Evolutionary conservation across 53 echinoderm and acorn worm species (phyloP), one percentile per base, ranked within the genome.

Genomic region (Mesocentrotus franciscanus): DNA sequence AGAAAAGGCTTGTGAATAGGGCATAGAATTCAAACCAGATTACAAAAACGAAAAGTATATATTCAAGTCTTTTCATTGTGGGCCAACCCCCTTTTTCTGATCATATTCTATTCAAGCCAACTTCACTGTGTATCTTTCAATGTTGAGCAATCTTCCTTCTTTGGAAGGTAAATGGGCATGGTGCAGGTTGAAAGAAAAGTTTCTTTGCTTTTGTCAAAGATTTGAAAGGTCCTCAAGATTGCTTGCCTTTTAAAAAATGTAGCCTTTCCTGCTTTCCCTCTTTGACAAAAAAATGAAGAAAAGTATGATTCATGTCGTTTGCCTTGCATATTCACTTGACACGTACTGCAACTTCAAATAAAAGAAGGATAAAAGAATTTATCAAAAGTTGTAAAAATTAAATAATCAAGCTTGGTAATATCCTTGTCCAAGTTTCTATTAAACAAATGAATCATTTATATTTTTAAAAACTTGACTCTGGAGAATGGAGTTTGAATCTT

Each of bases 31-130:
- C 49, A 42, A 35, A 71, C 56, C 71, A 72, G 92, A 92, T 92
- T 72, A 92, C 72, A 92, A 56, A 60, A 56, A 56, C 7, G 74
- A 74, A 72, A 92, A 70, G 92, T 92, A 92, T 33, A 90, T 66
- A 92, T 64, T 91, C 91, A 87, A n/a, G 87, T 26, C 87, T 87
- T 57, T 87, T 87, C 57, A 72, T 55, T 56, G 34, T 56, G 74
- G 72, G 57, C 71, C 92, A 92, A 68, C 74, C 68, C 91, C 56
- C 20, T 18, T 87, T 87, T 91, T 64, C 36, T 49, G 74, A 72
- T 92, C 92, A 92, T 92, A 92, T 92, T 92, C 92, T 74, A 74
- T 92, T 92, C 74, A 74, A 72, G 18, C 56, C 35, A 34, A 91
- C 39, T 62, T n/a, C 91, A 91, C 61, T 91, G 91, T 91, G 91